These are phyloP conservation scores for Selenia dentaria DNA, from an alignment of 2,888 invertebrate genomes.

Conservation along the genomic window DNA sequence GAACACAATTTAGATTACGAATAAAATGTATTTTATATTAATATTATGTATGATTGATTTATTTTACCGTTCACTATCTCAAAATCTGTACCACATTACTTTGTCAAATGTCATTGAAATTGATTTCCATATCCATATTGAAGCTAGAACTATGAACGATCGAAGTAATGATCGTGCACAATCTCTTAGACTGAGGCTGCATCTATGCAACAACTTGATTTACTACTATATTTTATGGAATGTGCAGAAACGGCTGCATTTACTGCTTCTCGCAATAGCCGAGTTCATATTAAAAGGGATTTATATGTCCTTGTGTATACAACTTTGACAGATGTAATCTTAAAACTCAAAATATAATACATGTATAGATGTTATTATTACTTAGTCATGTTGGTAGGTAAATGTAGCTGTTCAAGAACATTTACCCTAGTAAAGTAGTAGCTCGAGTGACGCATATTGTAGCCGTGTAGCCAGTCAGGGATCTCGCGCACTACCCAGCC, in stretches of 20 bases:
- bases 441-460: background rate
- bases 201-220: conserved; percentile 1
- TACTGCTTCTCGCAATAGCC: conserved; percentile 2
- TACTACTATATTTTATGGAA: conserved; percentile 1
- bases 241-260: background rate
- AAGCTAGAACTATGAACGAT: conserved; percentile 11
- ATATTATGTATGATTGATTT: conserved; percentile 9
- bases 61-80: conserved; percentile 12
- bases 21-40: conserved; percentile 14
- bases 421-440: background rate
- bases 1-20: conserved; percentile 12
- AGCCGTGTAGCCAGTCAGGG: too few species aligned
- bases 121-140: conserved; percentile 4
- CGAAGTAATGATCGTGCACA: conserved; percentile 37
- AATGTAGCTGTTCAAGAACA: background rate
- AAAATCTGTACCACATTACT: conserved; percentile 7
- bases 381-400: too few species aligned
- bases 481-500: too few species aligned
- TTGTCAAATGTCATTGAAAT: conserved; percentile 7
- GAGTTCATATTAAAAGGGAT: background rate
- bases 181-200: conserved; percentile 27
- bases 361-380: too few species aligned
- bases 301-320: conserved; percentile 13
- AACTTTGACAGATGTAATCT: background rate
- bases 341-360: background rate